phyloP scores from a whole-genome alignment of 2,797 vertebrate species.

The Pampus argenteus region DNA sequence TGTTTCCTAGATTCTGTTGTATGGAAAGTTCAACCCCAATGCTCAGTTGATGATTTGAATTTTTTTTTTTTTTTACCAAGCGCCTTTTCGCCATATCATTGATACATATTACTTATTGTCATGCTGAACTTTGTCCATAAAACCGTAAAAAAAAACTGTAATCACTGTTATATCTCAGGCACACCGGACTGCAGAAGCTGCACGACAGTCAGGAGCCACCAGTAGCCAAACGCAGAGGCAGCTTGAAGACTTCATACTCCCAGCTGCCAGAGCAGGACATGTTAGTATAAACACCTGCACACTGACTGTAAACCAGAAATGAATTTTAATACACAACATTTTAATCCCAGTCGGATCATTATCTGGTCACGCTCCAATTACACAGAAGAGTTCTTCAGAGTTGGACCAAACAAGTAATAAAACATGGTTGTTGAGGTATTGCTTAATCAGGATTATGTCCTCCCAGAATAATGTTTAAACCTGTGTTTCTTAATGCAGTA shows the following conservation, averaged over 20 bases:
- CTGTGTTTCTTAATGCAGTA: slow-evolving; percentile 9
- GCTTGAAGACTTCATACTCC: slow-evolving; percentile 85
- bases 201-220: slow-evolving; percentile 85
- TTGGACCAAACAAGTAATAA: slow-evolving; percentile 28
- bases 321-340: not conserved
- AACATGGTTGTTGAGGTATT: slow-evolving; percentile 39
- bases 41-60: not conserved
- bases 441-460: slow-evolving; percentile 23
- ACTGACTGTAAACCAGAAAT: not conserved
- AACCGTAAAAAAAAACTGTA: not conserved
- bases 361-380: not conserved
- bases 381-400: slow-evolving; percentile 4
- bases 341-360: not conserved
- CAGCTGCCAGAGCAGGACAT: slow-evolving; percentile 89
- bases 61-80: not conserved
- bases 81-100: not conserved
- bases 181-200: slow-evolving; percentile 87
- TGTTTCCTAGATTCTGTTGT: not conserved
- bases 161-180: slow-evolving; percentile 77
- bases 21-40: no score
- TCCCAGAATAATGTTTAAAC: slow-evolving; percentile 41
- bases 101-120: no score
- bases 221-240: slow-evolving; percentile 84
- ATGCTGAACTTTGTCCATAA: not conserved
- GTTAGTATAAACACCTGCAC: slow-evolving; percentile 75